These are phyloP conservation scores for Aphelenchoides fujianensis DNA, from an alignment of 1,140 invertebrate genomes.

Conservation along the genomic window DNA sequence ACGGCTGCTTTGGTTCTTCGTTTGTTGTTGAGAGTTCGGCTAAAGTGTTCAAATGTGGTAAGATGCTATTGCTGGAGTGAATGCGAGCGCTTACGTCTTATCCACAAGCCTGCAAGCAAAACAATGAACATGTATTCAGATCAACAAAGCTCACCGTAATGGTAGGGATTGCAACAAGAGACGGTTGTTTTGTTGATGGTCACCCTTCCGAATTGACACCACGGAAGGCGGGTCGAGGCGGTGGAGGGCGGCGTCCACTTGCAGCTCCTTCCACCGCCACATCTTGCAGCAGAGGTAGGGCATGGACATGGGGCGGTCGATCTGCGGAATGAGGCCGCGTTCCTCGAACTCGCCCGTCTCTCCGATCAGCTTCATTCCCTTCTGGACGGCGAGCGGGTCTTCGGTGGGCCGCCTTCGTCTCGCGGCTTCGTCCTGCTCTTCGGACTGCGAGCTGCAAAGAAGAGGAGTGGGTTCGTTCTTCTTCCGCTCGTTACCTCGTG, in stretches of 20 bases:
- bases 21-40: constrained; percentile 48
- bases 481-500: not conserved
- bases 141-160: constrained; percentile 42
- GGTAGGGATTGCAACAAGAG: constrained; percentile 61
- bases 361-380: constrained; percentile 26
- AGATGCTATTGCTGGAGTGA: constrained; percentile 5
- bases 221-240: constrained; percentile 58
- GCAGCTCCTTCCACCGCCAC: constrained; percentile 61
- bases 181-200: constrained; percentile 63
- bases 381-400: not conserved
- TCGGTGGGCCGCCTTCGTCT: not conserved
- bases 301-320: constrained; percentile 58
- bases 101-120: constrained; percentile 45
- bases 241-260: constrained; percentile 61
- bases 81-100: constrained; percentile 51
- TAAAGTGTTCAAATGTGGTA: constrained; percentile 31
- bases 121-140: not conserved
- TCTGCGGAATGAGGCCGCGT: constrained; percentile 59
- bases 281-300: constrained; percentile 62
- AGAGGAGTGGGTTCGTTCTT: no score
- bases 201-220: constrained; percentile 59
- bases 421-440: no score
- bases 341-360: constrained; percentile 36
- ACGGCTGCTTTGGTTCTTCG: constrained; percentile 46
- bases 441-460: no score